These are phyloP conservation scores for Scaptodrosophila lebanonensis DNA, from an alignment of 1,140 invertebrate species.

Conservation along the genomic window DNA sequence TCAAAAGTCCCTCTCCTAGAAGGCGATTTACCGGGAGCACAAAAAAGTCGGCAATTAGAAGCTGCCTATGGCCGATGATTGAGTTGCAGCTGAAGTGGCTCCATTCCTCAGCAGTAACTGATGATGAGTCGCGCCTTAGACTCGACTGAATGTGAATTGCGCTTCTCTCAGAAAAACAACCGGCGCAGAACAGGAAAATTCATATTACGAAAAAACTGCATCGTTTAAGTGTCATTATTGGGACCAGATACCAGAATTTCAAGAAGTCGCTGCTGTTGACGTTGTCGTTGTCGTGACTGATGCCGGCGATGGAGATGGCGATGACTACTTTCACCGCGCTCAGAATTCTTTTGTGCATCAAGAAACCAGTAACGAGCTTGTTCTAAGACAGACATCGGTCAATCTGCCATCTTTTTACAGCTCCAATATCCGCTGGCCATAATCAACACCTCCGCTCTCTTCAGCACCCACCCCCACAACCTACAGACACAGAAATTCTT, in stretches of 20 bases:
- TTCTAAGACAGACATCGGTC: constrained; percentile 56
- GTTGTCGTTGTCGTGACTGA: too few relatives aligned
- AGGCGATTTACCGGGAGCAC: too few relatives aligned
- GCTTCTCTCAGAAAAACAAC: too few relatives aligned
- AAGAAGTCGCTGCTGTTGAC: constrained; percentile 57
- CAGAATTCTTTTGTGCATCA: constrained; percentile 56
- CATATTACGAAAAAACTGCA: constrained; percentile 72
- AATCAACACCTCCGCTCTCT: constrained; percentile 65
- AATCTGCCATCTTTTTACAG: constrained; percentile 35
- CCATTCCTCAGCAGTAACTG: constrained; percentile 48
- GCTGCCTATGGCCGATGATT: constrained; percentile 60
- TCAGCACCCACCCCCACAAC: constrained; percentile 38
- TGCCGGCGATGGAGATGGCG: constrained; percentile 48
- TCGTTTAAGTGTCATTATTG: constrained; percentile 74
- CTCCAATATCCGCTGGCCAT: constrained; percentile 58
- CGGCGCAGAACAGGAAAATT: constrained; percentile 73
- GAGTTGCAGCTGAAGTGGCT: constrained; percentile 66
- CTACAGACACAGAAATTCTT: too few relatives aligned
- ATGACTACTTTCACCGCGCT: constrained; percentile 63
- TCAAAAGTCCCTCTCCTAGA: too few relatives aligned
- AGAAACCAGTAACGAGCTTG: constrained; percentile 10
- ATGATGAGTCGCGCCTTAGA: constrained; percentile 47
- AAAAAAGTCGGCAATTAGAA: constrained; percentile 64
- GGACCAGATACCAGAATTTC: constrained; percentile 72
- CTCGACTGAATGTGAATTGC: too few relatives aligned